Evolutionary conservation across 2,797 vertebrate genomes (phyloP), one percentile per base, ranked within the genome.

Genomic region (Cossypha dichroa): DNA sequence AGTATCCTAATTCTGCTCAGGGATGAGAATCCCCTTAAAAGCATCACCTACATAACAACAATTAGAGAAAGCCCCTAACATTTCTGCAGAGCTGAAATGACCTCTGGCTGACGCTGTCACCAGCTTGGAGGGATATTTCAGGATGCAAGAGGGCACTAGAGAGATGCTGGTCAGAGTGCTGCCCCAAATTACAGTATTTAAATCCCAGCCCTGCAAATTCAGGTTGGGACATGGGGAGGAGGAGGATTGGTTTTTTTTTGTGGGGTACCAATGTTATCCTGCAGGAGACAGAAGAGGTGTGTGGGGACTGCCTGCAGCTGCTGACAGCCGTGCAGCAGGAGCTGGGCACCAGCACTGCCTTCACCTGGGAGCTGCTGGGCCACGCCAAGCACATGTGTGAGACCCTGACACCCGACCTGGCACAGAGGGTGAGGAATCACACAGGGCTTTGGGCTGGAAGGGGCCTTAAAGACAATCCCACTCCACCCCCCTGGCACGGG

Each of bases 271-370:
- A 40, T 1, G 4, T 36, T 29, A 4, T 6, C 54, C 40, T 15
- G 1, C 58, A 99, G 99, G 95, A 58, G 40, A 25, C 0, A 7
- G 96, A 90, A 5, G 96, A 92, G 0, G 95, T 98, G 60, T 99
- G 99, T 19, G 83, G 98, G 38, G 97, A 98, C 88, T 99, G 99
- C n/a, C 55, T 98, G 69, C 97, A 98, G 86, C 98, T 99, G 76
- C 85, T 99, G 79, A 96, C 92, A 0, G 98, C 99, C 6, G 7
- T 98, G 93, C 98, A 99, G 93, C 67, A 80, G 1, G 88, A 98
- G 31, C 97, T 98, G 25, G 98, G 97, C 72, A 54, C 67, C 40
- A 98, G 98, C 60, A 3, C 97, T 9, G 93, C 97, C 40, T 99
- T 98, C 38, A 18, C 98, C 9, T 72, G 94, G 56, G 8, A 51